Percentiles rank a stretch among this genome's conserved stretches.
Evolutionary conservation across 2,113 vertebrate species (phyloP).

Genomic region (Neomonachus schauinslandi): DNA sequence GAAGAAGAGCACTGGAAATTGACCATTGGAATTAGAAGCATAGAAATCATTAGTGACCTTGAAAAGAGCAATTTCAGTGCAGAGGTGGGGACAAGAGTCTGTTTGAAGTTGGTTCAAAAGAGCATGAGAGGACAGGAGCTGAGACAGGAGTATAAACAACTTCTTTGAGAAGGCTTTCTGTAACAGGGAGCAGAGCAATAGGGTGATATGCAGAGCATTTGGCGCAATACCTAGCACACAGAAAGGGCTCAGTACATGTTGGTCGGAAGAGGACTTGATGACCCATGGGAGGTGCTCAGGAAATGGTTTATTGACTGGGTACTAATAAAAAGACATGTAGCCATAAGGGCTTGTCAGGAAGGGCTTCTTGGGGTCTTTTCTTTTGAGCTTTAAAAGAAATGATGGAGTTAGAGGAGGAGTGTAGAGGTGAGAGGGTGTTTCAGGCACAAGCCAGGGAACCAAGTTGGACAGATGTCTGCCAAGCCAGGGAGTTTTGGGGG

Average conservation of each 20-base stretch:
- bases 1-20: not conserved
- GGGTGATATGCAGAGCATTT: not conserved
- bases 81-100: constrained; percentile 2
- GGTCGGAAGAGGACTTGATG: not conserved
- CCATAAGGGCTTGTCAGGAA: not conserved
- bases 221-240: not conserved
- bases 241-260: not conserved
- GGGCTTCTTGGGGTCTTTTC: not conserved
- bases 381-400: constrained; percentile 15
- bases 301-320: not conserved
- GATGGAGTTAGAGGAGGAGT: not conserved
- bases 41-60: constrained; percentile 32
- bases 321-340: not conserved
- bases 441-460: not conserved
- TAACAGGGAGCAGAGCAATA: not conserved
- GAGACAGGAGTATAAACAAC: not conserved
- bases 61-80: constrained; percentile 28
- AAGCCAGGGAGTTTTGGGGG: not conserved
- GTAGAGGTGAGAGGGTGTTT: not conserved
- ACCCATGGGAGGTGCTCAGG: not conserved
- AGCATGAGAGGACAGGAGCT: not conserved
- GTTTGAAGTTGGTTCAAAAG: constrained; percentile 60
- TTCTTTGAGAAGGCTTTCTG: not conserved
- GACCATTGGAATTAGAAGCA: not conserved
- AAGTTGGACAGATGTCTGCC: not conserved